Percentiles rank a stretch among this genome's conserved stretches.
These are phyloP conservation scores for Gryllus bimaculatus DNA, from an alignment of 1,140 invertebrate genomes.

Conservation along the genomic window DNA sequence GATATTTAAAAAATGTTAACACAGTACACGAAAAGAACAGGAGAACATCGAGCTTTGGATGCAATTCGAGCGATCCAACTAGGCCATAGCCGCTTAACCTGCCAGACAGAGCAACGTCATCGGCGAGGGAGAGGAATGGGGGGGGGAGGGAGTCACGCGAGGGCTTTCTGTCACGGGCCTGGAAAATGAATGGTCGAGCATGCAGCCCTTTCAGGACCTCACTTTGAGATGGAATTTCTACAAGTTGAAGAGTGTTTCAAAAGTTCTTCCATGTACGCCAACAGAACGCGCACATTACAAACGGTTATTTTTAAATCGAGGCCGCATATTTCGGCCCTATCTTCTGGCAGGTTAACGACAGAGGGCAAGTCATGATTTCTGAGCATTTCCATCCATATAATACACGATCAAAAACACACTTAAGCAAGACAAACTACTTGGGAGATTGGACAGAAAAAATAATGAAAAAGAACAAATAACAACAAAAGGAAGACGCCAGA, in stretches of 20 bases:
- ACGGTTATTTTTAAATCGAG: not conserved
- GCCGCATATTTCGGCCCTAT: not conserved
- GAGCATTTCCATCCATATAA: not conserved
- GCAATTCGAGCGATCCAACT: not conserved
- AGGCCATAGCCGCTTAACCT: not conserved
- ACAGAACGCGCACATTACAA: not conserved
- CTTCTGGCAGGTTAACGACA: not conserved
- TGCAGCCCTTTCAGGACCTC: not conserved
- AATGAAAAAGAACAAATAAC: not conserved
- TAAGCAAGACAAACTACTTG: conserved; percentile 4
- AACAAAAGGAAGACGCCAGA: not conserved
- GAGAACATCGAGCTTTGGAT: not conserved
- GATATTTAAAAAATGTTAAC: not conserved
- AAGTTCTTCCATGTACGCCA: not conserved
- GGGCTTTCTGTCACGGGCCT: not conserved
- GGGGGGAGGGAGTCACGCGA: too few relatives aligned
- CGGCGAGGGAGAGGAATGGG: not conserved
- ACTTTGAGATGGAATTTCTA: not conserved
- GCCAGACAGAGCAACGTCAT: not conserved
- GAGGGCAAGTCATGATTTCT: not conserved
- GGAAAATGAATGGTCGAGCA: not conserved
- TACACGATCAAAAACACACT: conserved; percentile 4
- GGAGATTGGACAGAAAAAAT: not conserved
- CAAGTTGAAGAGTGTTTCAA: not conserved
- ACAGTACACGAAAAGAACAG: not conserved